phyloP scores from a whole-genome alignment of 2,888 invertebrate species.

The Latrodectus elegans region DNA sequence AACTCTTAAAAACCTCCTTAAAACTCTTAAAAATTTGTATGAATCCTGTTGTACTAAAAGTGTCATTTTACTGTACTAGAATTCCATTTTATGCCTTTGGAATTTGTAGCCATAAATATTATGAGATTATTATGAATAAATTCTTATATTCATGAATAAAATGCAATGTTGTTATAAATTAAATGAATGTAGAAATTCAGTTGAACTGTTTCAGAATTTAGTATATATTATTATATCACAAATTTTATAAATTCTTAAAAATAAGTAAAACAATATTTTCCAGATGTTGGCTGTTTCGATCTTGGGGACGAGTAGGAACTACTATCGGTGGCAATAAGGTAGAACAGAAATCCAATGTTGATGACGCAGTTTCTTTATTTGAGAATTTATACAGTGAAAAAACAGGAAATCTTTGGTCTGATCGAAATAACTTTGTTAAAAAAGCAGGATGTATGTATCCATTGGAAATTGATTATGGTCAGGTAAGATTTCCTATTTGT shows the following conservation, averaged over 20 bases:
- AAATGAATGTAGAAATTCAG: too few relatives aligned
- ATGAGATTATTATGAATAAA: too few relatives aligned
- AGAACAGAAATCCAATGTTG: conserved; percentile 77
- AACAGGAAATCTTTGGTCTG: conserved; percentile 87
- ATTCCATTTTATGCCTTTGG: too few relatives aligned
- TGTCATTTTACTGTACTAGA: too few relatives aligned
- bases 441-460: conserved; percentile 86
- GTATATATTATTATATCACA: too few relatives aligned
- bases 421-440: conserved; percentile 81
- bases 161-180: too few relatives aligned
- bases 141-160: too few relatives aligned
- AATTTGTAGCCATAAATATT: too few relatives aligned
- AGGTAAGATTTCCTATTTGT: conserved; percentile 72
- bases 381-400: conserved; percentile 83
- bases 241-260: background rate
- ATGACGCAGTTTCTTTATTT: conserved; percentile 81
- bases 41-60: too few relatives aligned
- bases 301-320: conserved; percentile 98
- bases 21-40: too few relatives aligned
- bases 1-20: too few relatives aligned
- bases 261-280: conserved; percentile 1
- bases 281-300: conserved; percentile 86
- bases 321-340: conserved; percentile 86
- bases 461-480: conserved; percentile 91
- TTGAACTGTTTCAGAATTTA: too few relatives aligned